A percentile compares a stretch with the other conserved stretches of the same genome.
Conservation (phyloP, 2,113 vertebrate genomes). For the Phoenicopterus ruber region DNA sequence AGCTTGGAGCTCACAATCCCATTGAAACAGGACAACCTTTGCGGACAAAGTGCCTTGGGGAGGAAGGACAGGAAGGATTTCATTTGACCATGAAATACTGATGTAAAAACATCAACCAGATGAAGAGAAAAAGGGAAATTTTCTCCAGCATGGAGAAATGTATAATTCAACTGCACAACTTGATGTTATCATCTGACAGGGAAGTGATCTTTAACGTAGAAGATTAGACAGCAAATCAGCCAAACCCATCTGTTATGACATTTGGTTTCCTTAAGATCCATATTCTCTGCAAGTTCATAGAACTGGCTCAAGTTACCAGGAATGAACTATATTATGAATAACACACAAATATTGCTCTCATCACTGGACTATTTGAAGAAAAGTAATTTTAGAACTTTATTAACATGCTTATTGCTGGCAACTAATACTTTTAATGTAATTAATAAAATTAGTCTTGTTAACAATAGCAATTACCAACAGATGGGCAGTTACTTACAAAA, state of each 20-base stretch:
- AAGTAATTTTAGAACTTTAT: not conserved
- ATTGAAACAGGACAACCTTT: not conserved
- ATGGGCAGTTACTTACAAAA: not conserved
- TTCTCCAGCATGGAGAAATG: not conserved
- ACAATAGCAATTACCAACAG: not conserved
- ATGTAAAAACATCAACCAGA: constrained; percentile 13
- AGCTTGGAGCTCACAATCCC: not conserved
- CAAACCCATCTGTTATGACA: constrained; percentile 43
- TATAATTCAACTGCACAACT: not conserved
- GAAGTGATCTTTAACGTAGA: constrained; percentile 23
- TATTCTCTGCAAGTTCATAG: not conserved
- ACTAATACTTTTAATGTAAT: not conserved
- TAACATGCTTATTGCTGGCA: not conserved
- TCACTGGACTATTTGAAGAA: not conserved
- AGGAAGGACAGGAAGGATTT: constrained; percentile 17
- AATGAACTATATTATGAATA: not conserved
- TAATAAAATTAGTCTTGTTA: not conserved
- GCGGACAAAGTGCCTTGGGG: not conserved
- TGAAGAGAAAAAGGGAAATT: not conserved
- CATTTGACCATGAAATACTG: not conserved
- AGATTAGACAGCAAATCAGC: constrained; percentile 27
- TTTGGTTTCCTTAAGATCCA: constrained; percentile 40
- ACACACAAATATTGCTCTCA: not conserved
- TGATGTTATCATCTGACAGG: constrained; percentile 22
- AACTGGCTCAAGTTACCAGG: constrained; percentile 4